Conservation (phyloP, 2,888 invertebrate species). For the Orthosia gothica region DNA sequence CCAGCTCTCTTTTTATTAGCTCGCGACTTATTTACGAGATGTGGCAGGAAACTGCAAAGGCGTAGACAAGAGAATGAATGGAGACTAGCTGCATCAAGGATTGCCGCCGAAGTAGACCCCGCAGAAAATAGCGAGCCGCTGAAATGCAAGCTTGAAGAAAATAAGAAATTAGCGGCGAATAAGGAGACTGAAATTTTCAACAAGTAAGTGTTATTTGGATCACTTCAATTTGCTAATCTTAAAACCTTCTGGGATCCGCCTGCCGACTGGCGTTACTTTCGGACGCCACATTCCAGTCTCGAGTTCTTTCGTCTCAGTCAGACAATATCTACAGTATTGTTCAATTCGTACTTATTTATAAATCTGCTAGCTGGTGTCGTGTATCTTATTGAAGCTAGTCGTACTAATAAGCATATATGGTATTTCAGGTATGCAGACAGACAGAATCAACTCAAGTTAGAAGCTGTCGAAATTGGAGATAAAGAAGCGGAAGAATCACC, state of each 20-base stretch:
- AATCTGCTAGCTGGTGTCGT: background rate
- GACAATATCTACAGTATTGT: background rate
- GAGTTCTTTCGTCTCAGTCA: background rate
- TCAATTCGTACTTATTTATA: background rate
- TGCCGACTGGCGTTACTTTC: background rate
- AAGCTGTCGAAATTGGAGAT: slow-evolving; percentile 86
- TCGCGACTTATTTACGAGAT: slow-evolving; percentile 92
- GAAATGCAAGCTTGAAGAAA: slow-evolving; percentile 91
- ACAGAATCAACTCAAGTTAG: slow-evolving; percentile 85
- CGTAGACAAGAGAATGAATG: slow-evolving; percentile 93
- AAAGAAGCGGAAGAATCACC: slow-evolving; percentile 89
- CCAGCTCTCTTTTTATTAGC: slow-evolving; percentile 79
- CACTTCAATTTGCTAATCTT: background rate
- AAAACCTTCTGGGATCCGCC: background rate
- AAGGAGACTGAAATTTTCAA: slow-evolving; percentile 91
- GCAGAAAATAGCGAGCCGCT: slow-evolving; percentile 90
- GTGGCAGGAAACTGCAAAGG: slow-evolving; percentile 93
- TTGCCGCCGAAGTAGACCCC: slow-evolving; percentile 91
- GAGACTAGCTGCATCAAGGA: slow-evolving; percentile 90
- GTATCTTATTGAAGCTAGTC: background rate
- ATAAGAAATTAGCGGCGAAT: slow-evolving; percentile 87
- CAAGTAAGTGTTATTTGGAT: slow-evolving; percentile 82
- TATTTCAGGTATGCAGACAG: slow-evolving; percentile 85
- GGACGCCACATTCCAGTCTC: background rate
- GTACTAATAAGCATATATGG: slow-evolving; percentile 13